phyloP scores from a whole-genome alignment of 1,140 invertebrate genomes.

The honey bee (Apis mellifera) region DNA sequence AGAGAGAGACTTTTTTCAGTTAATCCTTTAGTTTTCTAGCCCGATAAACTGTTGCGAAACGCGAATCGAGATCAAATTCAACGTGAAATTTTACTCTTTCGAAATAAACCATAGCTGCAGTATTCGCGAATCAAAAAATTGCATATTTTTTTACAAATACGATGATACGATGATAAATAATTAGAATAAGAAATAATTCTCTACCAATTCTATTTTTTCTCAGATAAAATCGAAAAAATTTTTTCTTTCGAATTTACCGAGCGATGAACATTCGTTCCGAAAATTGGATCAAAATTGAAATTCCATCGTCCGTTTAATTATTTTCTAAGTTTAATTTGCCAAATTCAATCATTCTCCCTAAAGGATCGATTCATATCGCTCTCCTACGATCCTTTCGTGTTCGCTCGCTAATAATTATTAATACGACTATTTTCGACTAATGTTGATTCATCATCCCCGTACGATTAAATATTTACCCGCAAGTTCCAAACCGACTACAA shows the following conservation, averaged over 20 bases:
- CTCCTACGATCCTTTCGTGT: too few species aligned
- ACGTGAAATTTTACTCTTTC: background rate
- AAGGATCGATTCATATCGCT: too few species aligned
- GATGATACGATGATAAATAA: background rate
- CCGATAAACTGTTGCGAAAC: background rate
- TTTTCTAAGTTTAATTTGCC: too few species aligned
- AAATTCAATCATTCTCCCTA: too few species aligned
- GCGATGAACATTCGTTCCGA: too few species aligned
- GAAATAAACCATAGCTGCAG: background rate
- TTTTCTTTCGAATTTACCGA: too few species aligned
- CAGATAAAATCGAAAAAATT: background rate
- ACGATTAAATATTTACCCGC: constrained; percentile 19
- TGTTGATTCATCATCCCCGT: too few species aligned
- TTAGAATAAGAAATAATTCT: background rate
- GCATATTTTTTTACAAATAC: background rate
- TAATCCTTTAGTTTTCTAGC: constrained; percentile 5
- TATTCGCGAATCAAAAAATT: background rate
- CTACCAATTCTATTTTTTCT: too few species aligned
- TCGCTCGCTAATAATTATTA: too few species aligned
- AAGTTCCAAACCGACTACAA: background rate
- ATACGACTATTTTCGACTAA: too few species aligned
- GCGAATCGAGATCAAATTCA: background rate
- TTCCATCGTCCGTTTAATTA: too few species aligned
- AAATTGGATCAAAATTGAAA: too few species aligned
- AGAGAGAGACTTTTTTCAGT: constrained; percentile 35